A percentile compares a stretch with the other conserved stretches of the same genome.
phyloP scores from a whole-genome alignment of 2,797 vertebrate genomes.

The Tamandua tetradactyla region DNA sequence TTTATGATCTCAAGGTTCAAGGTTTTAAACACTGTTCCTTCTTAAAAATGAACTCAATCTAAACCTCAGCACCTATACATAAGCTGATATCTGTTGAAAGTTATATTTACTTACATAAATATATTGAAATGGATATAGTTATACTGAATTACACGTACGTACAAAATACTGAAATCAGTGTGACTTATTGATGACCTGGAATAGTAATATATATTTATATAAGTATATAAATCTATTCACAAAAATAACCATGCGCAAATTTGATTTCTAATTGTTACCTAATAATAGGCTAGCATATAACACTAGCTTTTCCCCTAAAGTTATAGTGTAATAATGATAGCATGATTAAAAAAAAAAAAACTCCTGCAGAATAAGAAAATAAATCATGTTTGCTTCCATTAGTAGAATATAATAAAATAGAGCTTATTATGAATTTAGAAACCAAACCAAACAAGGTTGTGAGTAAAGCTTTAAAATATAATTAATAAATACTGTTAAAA shows the following conservation, averaged over 20 bases:
- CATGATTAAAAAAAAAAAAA: background rate
- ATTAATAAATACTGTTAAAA: background rate
- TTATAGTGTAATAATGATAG: background rate
- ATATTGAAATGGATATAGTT: background rate
- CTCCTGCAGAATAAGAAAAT: background rate
- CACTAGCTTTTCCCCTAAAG: background rate
- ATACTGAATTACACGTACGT: background rate
- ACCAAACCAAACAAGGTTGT: background rate
- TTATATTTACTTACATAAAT: background rate
- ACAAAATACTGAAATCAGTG: background rate
- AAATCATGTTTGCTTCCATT: background rate
- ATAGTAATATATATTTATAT: background rate
- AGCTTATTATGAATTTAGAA: background rate
- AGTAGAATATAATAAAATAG: background rate
- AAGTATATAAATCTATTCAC: background rate
- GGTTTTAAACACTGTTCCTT: background rate
- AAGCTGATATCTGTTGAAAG: background rate
- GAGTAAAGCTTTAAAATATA: background rate
- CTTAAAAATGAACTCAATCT: background rate
- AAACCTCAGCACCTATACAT: background rate
- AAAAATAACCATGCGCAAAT: background rate
- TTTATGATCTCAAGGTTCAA: constrained; percentile 15
- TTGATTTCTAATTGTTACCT: background rate
- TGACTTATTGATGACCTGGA: background rate
- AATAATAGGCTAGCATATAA: background rate